Conservation (phyloP, 2,797 vertebrate species). For the Malurus splendens region DNA sequence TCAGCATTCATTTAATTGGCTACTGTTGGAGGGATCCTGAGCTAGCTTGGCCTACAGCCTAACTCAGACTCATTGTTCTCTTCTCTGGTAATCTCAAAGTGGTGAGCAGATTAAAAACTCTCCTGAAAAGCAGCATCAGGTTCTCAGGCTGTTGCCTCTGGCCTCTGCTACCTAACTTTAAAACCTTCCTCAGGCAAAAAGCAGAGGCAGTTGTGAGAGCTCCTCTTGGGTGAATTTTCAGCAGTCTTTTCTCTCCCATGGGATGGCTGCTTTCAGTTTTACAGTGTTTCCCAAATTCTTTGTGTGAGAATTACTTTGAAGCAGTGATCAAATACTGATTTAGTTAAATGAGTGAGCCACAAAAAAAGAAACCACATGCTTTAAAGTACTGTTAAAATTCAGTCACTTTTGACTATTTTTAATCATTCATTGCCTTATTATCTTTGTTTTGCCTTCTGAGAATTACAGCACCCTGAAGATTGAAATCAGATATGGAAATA, state of each 20-base stretch:
- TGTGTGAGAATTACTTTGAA: constrained; percentile 53
- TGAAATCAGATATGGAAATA: constrained; percentile 38
- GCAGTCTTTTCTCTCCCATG: constrained; percentile 22
- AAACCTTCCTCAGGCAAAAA: constrained; percentile 12
- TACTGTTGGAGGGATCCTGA: not conserved
- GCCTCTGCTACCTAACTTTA: not conserved
- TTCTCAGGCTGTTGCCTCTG: constrained; percentile 1
- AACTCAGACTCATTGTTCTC: not conserved
- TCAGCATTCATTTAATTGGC: not conserved
- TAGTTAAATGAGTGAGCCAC: constrained; percentile 50
- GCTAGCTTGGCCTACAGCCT: not conserved
- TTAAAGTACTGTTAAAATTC: constrained; percentile 31
- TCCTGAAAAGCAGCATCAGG: not conserved
- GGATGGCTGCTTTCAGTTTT: constrained; percentile 7
- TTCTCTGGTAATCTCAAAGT: not conserved
- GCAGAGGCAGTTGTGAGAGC: constrained; percentile 2
- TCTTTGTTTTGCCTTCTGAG: constrained; percentile 21
- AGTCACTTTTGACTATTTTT: constrained; percentile 30
- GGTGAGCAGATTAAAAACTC: not conserved
- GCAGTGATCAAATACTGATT: constrained; percentile 45
- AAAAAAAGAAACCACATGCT: constrained; percentile 32
- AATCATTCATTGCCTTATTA: constrained; percentile 39
- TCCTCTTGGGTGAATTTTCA: constrained; percentile 19
- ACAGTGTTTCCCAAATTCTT: constrained; percentile 45
- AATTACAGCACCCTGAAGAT: not conserved